phyloP scores from a whole-genome alignment of 1,140 invertebrate species.

The Pseudomyrmex cubaensis region DNA sequence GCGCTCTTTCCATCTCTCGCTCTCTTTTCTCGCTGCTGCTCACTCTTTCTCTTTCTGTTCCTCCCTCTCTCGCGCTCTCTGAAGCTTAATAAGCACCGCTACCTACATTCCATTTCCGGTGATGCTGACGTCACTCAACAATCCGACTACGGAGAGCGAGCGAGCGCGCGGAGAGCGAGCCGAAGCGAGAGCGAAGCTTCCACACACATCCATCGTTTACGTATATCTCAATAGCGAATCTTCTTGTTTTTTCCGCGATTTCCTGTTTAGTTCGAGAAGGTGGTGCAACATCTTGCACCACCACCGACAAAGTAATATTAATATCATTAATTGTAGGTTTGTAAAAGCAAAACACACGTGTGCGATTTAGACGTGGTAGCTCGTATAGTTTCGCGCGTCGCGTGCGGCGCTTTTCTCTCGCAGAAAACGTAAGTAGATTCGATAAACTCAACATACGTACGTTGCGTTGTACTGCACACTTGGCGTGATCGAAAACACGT shows the following conservation, averaged over 20 bases:
- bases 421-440: background rate
- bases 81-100: conserved; percentile 84
- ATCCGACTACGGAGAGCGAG: conserved; percentile 78
- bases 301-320: no score
- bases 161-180: conserved; percentile 35
- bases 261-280: background rate
- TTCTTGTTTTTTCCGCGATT: conserved; percentile 30
- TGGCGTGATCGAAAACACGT: conserved; percentile 33
- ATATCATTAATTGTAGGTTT: no score
- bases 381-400: background rate
- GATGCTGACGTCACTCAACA: conserved; percentile 83
- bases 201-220: conserved; percentile 53
- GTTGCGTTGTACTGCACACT: background rate
- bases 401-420: background rate
- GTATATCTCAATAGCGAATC: conserved; percentile 64
- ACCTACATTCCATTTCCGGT: conserved; percentile 86
- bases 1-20: conserved; percentile 39
- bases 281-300: no score
- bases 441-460: conserved; percentile 1
- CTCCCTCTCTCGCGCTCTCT: conserved; percentile 38
- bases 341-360: no score
- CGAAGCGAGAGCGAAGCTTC: conserved; percentile 51
- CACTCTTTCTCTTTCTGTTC: conserved; percentile 34
- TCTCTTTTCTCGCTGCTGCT: conserved; percentile 55
- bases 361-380: background rate